Evolutionary conservation across 2,888 invertebrate species (phyloP).

Genomic region (Nomada goodeniana): DNA sequence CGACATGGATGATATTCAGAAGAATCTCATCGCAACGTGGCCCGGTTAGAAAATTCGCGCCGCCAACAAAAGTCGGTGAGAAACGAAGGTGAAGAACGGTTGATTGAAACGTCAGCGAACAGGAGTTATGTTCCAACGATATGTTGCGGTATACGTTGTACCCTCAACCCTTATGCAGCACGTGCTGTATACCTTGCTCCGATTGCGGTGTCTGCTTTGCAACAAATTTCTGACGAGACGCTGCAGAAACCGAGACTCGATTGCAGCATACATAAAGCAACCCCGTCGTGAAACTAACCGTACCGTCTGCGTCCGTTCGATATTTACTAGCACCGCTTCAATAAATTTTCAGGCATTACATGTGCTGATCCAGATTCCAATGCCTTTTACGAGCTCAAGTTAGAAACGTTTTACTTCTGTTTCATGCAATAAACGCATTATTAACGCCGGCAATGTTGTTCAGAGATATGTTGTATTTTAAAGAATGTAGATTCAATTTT

Average conservation of each 20-base stretch:
- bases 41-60: slow-evolving; percentile 20
- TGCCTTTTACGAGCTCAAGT: neutral
- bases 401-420: too few species aligned
- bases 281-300: neutral
- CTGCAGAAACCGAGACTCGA: slow-evolving; percentile 14
- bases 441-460: too few species aligned
- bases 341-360: neutral
- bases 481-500: too few species aligned
- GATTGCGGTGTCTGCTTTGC: slow-evolving; percentile 24
- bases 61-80: slow-evolving; percentile 58
- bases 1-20: neutral
- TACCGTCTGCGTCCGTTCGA: neutral
- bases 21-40: neutral
- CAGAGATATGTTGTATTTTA: too few species aligned
- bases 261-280: slow-evolving; percentile 2
- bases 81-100: slow-evolving; percentile 67
- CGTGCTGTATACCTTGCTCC: slow-evolving; percentile 16
- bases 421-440: too few species aligned
- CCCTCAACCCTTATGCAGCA: slow-evolving; percentile 20
- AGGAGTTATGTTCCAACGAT: slow-evolving; percentile 75
- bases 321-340: neutral
- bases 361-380: neutral
- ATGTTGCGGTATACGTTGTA: slow-evolving; percentile 53
- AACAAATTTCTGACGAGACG: slow-evolving; percentile 36
- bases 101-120: slow-evolving; percentile 81